These are phyloP conservation scores for Panthera tigris DNA, from an alignment of 2,113 vertebrate species.

Conservation along the genomic window DNA sequence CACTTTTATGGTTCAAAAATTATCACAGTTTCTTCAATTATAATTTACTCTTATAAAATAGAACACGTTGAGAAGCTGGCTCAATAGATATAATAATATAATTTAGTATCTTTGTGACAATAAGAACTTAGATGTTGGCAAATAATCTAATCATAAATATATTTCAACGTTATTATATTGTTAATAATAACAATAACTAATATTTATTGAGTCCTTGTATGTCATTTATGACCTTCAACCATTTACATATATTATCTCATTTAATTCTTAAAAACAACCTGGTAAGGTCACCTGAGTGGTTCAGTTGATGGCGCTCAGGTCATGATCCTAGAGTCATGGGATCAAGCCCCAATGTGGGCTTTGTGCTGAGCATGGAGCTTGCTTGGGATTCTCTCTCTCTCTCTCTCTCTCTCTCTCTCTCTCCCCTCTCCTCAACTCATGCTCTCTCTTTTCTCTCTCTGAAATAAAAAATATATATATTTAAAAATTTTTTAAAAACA, in stretches of 20 bases:
- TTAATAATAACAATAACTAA: not conserved
- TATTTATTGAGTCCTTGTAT: not conserved
- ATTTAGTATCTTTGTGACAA: not conserved
- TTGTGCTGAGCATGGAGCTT: no score
- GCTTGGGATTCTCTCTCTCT: no score
- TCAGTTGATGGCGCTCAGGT: no score
- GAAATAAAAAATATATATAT: no score
- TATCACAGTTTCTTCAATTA: not conserved
- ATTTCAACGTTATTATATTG: constrained; percentile 31
- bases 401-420: no score
- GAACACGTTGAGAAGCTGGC: not conserved
- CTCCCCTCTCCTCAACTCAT: no score
- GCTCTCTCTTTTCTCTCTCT: no score
- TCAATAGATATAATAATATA: not conserved
- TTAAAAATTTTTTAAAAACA: not conserved
- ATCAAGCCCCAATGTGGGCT: no score
- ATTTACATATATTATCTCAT: not conserved
- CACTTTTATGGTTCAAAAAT: not conserved
- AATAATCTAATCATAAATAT: not conserved
- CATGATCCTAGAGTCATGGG: no score
- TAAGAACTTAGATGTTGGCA: not conserved
- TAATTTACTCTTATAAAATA: not conserved
- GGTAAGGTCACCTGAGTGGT: not conserved
- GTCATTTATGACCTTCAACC: not conserved
- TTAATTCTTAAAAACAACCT: constrained; percentile 1